Conservation (phyloP, 2,113 vertebrate species). For the Oncorhynchus nerka region DNA sequence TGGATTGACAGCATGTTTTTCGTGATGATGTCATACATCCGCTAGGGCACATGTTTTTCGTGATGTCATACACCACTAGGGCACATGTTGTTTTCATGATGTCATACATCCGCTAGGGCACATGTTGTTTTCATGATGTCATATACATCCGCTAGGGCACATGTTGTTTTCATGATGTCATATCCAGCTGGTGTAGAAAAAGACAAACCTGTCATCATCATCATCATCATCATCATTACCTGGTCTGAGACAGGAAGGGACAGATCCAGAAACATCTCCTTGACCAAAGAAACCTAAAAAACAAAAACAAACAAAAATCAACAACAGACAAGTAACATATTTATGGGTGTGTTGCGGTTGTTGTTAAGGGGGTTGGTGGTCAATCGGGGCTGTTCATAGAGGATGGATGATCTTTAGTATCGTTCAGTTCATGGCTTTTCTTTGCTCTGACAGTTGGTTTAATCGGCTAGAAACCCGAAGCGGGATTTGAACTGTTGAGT, state of each 20-base stretch:
- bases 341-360: background rate
- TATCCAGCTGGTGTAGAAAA: background rate
- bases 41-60: background rate
- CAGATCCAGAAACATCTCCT: constrained; percentile 94
- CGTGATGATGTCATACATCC: no score
- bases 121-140: no score
- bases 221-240: constrained; percentile 69
- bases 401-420: no score
- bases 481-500: no score
- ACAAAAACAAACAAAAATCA: constrained; percentile 40
- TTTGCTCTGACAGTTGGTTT: no score
- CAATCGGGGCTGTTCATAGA: no score
- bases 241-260: constrained; percentile 92
- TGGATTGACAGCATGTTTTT: no score
- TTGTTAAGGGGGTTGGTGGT: no score
- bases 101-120: no score
- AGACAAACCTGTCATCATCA: background rate
- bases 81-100: no score
- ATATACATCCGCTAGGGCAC: background rate
- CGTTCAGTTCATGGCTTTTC: no score
- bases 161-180: background rate
- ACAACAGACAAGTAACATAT: background rate
- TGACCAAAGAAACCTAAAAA: constrained; percentile 89
- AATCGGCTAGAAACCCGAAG: background rate
- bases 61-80: no score